A percentile compares a stretch with the other conserved stretches of the same genome.
Conservation (phyloP, 2,888 invertebrate genomes). For the Cheilosia vulpina region DNA sequence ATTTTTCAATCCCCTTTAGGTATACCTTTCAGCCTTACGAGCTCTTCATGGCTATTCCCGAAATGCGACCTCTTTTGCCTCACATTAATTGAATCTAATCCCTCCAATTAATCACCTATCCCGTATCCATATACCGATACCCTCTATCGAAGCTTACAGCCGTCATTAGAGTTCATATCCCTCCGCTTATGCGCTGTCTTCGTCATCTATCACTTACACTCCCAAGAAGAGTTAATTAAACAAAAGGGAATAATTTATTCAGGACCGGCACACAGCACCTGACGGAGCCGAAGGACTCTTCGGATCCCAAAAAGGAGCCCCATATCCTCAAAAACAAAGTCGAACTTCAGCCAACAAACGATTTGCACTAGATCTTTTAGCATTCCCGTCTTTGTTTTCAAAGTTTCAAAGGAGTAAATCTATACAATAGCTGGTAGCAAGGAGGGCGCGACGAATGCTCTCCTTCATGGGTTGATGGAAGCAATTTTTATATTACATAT, state of each 20-base stretch:
- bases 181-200: not conserved
- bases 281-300: not conserved
- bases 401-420: not conserved
- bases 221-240: constrained; percentile 64
- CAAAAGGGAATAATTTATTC: constrained; percentile 68
- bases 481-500: constrained; percentile 65
- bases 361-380: not conserved
- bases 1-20: too few species aligned
- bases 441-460: not conserved
- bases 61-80: too few species aligned
- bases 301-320: not conserved
- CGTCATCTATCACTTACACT: constrained; percentile 64
- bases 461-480: constrained; percentile 25
- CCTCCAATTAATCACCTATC: constrained; percentile 32
- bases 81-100: constrained; percentile 55
- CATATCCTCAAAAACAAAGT: not conserved
- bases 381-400: constrained; percentile 1
- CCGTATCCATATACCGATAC: not conserved
- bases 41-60: too few species aligned
- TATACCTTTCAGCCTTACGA: too few species aligned
- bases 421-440: not conserved
- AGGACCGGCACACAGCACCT: not conserved
- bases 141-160: not conserved
- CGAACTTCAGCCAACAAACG: not conserved
- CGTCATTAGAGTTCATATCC: constrained; percentile 40